Evolutionary conservation across 2,888 invertebrate genomes (phyloP).

Genomic region (Xestobium rufovillosum): DNA sequence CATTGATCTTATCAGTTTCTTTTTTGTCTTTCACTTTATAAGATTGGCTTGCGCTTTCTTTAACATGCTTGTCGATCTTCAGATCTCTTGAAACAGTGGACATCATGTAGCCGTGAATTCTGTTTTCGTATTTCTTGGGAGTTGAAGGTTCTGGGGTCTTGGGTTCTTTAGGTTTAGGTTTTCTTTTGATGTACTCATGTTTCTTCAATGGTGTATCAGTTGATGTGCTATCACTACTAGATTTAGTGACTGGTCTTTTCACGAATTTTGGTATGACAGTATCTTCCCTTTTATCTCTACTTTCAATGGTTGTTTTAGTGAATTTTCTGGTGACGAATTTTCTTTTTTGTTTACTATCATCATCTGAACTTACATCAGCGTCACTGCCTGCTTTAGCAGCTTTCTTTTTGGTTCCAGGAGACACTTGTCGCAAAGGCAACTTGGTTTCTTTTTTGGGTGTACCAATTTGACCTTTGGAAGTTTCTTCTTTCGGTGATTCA

Average conservation of each 20-base stretch:
- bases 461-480: neutral
- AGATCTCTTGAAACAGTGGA: constrained; percentile 52
- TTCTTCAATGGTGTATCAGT: constrained; percentile 11
- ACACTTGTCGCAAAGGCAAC: neutral
- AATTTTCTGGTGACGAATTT: constrained; percentile 7
- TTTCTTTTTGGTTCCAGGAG: constrained; percentile 16
- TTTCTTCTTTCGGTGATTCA: constrained; percentile 13
- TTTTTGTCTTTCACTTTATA: constrained; percentile 33
- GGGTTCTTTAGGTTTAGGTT: constrained; percentile 14
- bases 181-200: constrained; percentile 20
- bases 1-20: constrained; percentile 34
- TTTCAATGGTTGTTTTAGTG: neutral
- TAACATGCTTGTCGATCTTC: constrained; percentile 42
- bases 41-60: constrained; percentile 14
- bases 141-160: constrained; percentile 17
- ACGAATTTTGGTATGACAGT: constrained; percentile 20
- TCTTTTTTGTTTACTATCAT: constrained; percentile 20
- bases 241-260: constrained; percentile 15
- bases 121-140: constrained; percentile 30
- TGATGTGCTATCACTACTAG: constrained; percentile 23
- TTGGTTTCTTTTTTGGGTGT: neutral
- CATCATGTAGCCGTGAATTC: constrained; percentile 50
- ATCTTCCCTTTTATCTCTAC: constrained; percentile 9
- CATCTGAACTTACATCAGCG: constrained; percentile 39
- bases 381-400: constrained; percentile 30